Percentiles rank a stretch among this genome's conserved stretches.
Conservation (phyloP, 2,888 invertebrate species). For the Caenorhabditis drosophilae region DNA sequence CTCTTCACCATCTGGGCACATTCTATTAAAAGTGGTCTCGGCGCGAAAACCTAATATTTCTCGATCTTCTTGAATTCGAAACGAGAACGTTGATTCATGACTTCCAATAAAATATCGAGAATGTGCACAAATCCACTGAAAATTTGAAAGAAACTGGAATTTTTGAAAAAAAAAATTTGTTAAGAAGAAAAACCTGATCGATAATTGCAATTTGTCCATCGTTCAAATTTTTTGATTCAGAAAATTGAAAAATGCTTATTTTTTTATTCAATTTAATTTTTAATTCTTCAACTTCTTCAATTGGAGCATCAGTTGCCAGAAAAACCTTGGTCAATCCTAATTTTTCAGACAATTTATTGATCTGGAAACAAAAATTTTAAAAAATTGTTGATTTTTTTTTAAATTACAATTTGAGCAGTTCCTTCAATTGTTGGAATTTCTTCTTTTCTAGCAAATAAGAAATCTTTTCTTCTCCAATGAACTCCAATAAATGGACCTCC, state of each 20-base stretch:
- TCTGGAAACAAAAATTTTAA: slow-evolving; percentile 23
- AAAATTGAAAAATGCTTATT: slow-evolving; percentile 28
- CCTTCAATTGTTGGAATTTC: slow-evolving; percentile 81
- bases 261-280: slow-evolving; percentile 70
- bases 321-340: slow-evolving; percentile 47
- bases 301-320: slow-evolving; percentile 58
- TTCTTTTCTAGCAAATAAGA: slow-evolving; percentile 78
- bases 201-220: slow-evolving; percentile 63
- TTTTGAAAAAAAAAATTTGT: neutral
- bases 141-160: slow-evolving; percentile 2
- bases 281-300: slow-evolving; percentile 71
- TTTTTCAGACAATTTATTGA: slow-evolving; percentile 31
- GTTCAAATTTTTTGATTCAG: slow-evolving; percentile 33
- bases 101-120: slow-evolving; percentile 82
- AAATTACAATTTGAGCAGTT: slow-evolving; percentile 73
- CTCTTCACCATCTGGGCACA: slow-evolving; percentile 75
- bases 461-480: slow-evolving; percentile 88
- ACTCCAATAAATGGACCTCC: slow-evolving; percentile 80
- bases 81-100: slow-evolving; percentile 92
- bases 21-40: slow-evolving; percentile 84
- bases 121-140: slow-evolving; percentile 88
- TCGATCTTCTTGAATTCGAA: slow-evolving; percentile 93
- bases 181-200: slow-evolving; percentile 54
- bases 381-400: neutral
- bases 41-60: slow-evolving; percentile 88